Conservation (phyloP, 2,113 vertebrate species). For the Ellobius talpinus region DNA sequence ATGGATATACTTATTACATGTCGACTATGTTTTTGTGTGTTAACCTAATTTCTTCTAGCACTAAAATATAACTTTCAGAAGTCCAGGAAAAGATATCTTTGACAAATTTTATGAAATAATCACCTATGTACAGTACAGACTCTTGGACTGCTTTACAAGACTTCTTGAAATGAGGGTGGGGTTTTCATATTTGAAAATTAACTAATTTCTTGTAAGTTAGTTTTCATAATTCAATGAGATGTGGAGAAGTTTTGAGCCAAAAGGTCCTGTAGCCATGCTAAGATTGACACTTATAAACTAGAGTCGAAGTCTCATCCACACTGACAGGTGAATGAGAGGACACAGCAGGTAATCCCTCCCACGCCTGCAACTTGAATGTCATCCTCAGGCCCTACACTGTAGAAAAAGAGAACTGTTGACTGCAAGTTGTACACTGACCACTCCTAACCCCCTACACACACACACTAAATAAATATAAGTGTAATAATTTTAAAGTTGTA, state of each 20-base stretch:
- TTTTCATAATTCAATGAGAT: slow-evolving; percentile 36
- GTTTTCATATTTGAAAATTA: slow-evolving; percentile 46
- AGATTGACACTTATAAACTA: slow-evolving; percentile 22
- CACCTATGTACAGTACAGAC: not conserved
- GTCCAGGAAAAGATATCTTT: slow-evolving; percentile 41
- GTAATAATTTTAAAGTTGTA: not conserved
- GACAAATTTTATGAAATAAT: slow-evolving; percentile 58
- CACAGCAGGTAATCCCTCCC: too few relatives aligned
- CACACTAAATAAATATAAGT: not conserved
- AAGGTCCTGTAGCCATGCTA: slow-evolving; percentile 5
- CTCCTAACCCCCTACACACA: not conserved
- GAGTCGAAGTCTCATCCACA: not conserved
- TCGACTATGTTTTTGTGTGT: not conserved
- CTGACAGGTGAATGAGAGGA: too few relatives aligned
- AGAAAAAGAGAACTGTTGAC: not conserved
- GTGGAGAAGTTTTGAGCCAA: not conserved
- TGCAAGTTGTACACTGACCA: not conserved
- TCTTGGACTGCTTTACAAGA: slow-evolving; percentile 4
- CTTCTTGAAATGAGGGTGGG: not conserved
- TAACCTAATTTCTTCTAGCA: slow-evolving; percentile 16
- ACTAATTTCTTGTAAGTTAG: slow-evolving; percentile 46
- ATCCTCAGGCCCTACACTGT: not conserved
- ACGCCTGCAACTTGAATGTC: not conserved
- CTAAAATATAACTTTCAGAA: slow-evolving; percentile 10
- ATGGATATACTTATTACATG: not conserved